phyloP scores from a whole-genome alignment of 2,113 vertebrate species.

The Phodopus roborovskii region DNA sequence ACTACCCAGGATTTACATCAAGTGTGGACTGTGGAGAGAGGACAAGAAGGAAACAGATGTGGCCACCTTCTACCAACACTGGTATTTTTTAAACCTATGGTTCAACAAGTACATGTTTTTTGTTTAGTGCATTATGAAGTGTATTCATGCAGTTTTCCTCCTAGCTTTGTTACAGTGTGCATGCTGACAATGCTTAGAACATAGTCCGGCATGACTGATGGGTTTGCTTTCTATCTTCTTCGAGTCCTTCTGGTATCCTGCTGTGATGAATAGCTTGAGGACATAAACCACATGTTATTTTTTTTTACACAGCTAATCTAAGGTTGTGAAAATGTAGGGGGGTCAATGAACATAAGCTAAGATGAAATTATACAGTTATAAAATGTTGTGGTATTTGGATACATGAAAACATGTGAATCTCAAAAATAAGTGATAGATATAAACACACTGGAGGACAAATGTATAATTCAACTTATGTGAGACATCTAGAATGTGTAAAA shows the following conservation, averaged over 20 bases:
- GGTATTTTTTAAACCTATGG: background rate
- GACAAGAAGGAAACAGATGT: background rate
- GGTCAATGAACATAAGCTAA: background rate
- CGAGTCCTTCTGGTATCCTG: background rate
- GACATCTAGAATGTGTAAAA: background rate
- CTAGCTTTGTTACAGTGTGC: too few relatives aligned
- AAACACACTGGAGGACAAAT: background rate
- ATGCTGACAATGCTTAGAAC: background rate
- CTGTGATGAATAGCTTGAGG: background rate
- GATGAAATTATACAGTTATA: background rate
- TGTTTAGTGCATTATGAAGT: background rate
- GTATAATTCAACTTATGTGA: background rate
- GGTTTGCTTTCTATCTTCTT: background rate
- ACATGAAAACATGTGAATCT: background rate
- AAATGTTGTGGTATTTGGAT: background rate
- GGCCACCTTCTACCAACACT: too few relatives aligned
- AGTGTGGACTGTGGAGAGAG: background rate
- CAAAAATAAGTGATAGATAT: slow-evolving; percentile 2
- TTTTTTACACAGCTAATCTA: background rate
- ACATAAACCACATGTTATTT: background rate
- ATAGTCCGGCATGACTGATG: background rate
- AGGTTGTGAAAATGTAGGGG: background rate
- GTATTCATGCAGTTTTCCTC: background rate
- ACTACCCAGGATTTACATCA: background rate
- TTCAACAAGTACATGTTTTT: background rate